Percentiles rank a stretch among this genome's conserved stretches.
Evolutionary conservation across 2,888 invertebrate genomes (phyloP).

Genomic region (Dryomyza anilis): DNA sequence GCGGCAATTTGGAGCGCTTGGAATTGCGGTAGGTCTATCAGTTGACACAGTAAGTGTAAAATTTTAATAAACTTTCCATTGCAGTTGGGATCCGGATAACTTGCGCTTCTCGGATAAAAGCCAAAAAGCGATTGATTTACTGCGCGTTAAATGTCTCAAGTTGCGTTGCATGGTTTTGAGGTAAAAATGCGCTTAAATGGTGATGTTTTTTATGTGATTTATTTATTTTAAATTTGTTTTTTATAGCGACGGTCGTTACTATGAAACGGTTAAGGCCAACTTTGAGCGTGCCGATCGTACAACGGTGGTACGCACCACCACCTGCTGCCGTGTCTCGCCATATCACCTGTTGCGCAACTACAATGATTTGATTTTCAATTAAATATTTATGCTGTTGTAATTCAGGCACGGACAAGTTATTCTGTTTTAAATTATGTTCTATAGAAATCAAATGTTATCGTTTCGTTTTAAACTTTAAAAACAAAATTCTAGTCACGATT

Average conservation of each 20-base stretch:
- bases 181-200: slow-evolving; percentile 62
- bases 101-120: slow-evolving; percentile 98
- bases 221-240: too few species aligned
- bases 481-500: too few species aligned
- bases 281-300: slow-evolving; percentile 97
- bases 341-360: slow-evolving; percentile 92
- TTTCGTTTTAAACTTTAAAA: too few species aligned
- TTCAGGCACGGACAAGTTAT: too few species aligned
- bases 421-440: too few species aligned
- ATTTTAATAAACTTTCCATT: slow-evolving; percentile 8
- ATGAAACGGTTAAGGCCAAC: slow-evolving; percentile 98
- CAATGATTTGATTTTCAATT: slow-evolving; percentile 95
- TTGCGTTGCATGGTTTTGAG: slow-evolving; percentile 91
- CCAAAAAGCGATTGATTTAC: slow-evolving; percentile 97
- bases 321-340: slow-evolving; percentile 93
- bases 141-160: slow-evolving; percentile 93
- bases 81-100: slow-evolving; percentile 95
- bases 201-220: background rate
- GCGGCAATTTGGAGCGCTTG: slow-evolving; percentile 84
- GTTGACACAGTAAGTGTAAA: background rate
- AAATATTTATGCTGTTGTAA: slow-evolving; percentile 39
- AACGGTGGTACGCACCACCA: slow-evolving; percentile 95
- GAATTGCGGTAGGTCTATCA: slow-evolving; percentile 71
- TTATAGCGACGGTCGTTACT: slow-evolving; percentile 95
- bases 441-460: too few species aligned